Percentiles rank a stretch among this genome's conserved stretches.
These are phyloP conservation scores for Aricia artaxerxes DNA, from an alignment of 2,888 invertebrate species.

Conservation along the genomic window DNA sequence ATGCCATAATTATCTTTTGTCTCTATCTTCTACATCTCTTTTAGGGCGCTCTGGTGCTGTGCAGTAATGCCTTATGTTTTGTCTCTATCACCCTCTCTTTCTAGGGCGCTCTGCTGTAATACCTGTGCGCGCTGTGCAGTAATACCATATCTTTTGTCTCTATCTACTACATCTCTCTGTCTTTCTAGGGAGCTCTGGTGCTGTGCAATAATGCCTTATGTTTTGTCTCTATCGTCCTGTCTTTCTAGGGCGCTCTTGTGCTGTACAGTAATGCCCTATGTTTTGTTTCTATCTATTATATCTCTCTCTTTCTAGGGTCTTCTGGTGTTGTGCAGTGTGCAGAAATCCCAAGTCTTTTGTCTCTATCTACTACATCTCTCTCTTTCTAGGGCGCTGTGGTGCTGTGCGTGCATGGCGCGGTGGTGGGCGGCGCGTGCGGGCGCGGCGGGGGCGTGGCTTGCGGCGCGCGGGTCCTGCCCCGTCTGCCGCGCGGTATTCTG, in stretches of 20 bases:
- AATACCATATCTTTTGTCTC: too few species aligned
- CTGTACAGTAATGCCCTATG: too few species aligned
- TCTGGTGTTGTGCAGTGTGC: constrained; percentile 67
- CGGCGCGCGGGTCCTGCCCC: constrained; percentile 92
- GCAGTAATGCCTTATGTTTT: too few species aligned
- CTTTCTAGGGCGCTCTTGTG: constrained; percentile 84
- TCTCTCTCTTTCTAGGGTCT: constrained; percentile 79
- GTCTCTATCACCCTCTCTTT: too few species aligned
- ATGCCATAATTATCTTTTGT: too few species aligned
- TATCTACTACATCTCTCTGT: too few species aligned
- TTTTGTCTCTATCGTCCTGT: not conserved
- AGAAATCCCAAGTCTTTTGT: too few species aligned
- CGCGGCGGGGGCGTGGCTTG: constrained; percentile 89
- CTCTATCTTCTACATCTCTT: too few species aligned
- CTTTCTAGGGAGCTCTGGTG: too few species aligned
- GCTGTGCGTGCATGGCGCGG: constrained; percentile 88
- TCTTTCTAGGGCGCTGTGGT: constrained; percentile 90
- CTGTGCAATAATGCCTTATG: too few species aligned
- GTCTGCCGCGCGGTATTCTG: constrained; percentile 93
- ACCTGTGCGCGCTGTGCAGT: too few species aligned
- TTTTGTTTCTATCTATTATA: not conserved
- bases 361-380: not conserved
- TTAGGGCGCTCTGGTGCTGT: too few species aligned
- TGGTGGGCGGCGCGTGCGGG: constrained; percentile 87
- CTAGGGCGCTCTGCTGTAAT: constrained; percentile 90